phyloP scores from a whole-genome alignment of 2,797 vertebrate genomes.

The Enteromius unitaeniatus region DNA sequence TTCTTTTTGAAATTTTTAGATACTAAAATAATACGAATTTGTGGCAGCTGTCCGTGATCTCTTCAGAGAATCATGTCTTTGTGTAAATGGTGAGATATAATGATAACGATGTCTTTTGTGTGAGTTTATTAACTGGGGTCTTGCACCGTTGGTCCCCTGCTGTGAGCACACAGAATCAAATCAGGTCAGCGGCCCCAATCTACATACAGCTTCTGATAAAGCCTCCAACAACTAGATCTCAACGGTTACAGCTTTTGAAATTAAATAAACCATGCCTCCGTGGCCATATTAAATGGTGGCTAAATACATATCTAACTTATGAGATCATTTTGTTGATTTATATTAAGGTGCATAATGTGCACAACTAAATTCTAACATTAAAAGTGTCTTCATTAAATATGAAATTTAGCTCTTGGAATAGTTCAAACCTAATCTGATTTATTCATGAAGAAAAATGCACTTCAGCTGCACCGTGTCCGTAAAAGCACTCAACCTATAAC shows the following conservation, averaged over 20 bases:
- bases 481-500: neutral
- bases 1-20: neutral
- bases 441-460: neutral
- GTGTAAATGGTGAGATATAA: neutral
- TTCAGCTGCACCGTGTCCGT: neutral
- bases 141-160: conserved; percentile 45
- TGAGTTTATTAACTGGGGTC: conserved; percentile 48
- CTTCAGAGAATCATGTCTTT: neutral
- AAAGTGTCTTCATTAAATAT: neutral
- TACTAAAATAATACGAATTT: neutral
- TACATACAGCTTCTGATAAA: conserved; percentile 37
- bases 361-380: neutral
- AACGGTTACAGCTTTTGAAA: neutral
- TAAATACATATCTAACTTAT: neutral
- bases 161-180: conserved; percentile 40
- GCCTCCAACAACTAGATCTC: neutral
- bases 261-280: neutral
- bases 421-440: neutral
- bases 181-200: conserved; percentile 40
- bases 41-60: neutral
- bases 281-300: neutral
- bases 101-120: conserved; percentile 43
- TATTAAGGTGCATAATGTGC: neutral
- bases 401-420: neutral
- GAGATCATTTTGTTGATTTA: neutral